phyloP scores from a whole-genome alignment of 2,797 vertebrate genomes.

The Furcifer pardalis region DNA sequence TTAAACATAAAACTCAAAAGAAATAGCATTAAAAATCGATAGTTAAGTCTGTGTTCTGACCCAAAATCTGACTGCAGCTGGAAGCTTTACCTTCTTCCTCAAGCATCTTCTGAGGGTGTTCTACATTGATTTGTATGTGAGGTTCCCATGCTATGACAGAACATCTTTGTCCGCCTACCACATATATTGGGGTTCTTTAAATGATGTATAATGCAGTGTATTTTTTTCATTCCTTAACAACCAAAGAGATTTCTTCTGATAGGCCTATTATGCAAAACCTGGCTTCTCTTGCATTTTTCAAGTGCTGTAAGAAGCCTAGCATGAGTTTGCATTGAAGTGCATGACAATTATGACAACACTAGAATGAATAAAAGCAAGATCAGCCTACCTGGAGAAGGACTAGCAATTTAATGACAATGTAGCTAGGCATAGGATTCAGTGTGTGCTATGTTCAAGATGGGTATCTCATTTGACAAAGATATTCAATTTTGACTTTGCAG shows the following conservation, averaged over 20 bases:
- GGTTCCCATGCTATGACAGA: slow-evolving; percentile 42
- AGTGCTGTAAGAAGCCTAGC: slow-evolving; percentile 2
- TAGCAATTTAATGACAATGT: background rate
- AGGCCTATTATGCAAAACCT: slow-evolving; percentile 45
- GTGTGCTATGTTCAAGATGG: background rate
- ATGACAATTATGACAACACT: background rate
- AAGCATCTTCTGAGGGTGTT: slow-evolving; percentile 1
- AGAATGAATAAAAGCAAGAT: background rate
- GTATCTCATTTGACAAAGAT: no score
- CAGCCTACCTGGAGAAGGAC: background rate
- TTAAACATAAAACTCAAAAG: background rate
- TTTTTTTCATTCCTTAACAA: slow-evolving; percentile 74
- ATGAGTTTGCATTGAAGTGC: background rate
- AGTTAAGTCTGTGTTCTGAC: background rate
- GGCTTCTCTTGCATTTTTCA: slow-evolving; percentile 31
- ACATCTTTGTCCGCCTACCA: slow-evolving; percentile 59
- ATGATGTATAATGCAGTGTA: slow-evolving; percentile 67
- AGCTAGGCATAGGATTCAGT: background rate
- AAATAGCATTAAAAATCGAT: background rate
- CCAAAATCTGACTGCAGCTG: background rate
- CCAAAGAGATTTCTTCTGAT: slow-evolving; percentile 59
- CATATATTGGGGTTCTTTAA: slow-evolving; percentile 60
- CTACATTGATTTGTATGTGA: background rate
- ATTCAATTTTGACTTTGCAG: no score
- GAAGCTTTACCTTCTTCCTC: background rate